Base-by-base conservation (phyloP, 2,888 invertebrate species). In the Rotaria socialis region DNA sequence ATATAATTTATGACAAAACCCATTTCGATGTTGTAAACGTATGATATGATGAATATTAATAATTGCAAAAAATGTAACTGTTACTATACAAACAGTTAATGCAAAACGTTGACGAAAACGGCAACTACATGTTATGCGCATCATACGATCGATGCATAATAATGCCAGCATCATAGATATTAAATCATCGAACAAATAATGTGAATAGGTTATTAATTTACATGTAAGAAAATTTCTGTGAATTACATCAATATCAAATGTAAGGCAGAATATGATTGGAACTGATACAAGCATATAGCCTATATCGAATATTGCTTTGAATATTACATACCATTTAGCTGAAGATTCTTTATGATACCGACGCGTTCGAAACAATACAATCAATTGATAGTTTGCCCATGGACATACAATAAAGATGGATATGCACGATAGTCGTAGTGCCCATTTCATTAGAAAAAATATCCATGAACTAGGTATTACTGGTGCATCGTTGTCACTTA, bases 11-110 rank as follows among this genome's bases (percentile, higher is more conserved):
- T 75, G 47, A 43, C 75, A 75, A 41, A 24, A 75, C 6, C 75
- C 47, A 75, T 47, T 14, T 24, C 4, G 24, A 75, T 75, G n/a
- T 22, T 75, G 16, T 43, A 75, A 47, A 75, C 75, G 75, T 43
- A 75, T 75, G 1, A 75, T 41, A 75, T 75, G 75, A 75, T 75
- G 75, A 41, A 75, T 43, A 75, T 75, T 75, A 24, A n/a, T 43
- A 24, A 75, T 43, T 8, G n/a, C 22, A 24, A 75, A 47, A 24
- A 75, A 11, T 24, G 19, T 0, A 4, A 22, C 4, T 43, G 22
- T 27, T n/a, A 47, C 3, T 11, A 75, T 75, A 75, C 43, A 75
- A 24, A 75, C 8, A 47, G 11, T 43, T 43, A 75, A 43, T 43
- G 75, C 43, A 47, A 75, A 19, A 75, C 75, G 47, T 24, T 24